These are phyloP conservation scores for Platyrinchus mystaceus DNA, from an alignment of 2,797 vertebrate genomes.

Conservation along the genomic window DNA sequence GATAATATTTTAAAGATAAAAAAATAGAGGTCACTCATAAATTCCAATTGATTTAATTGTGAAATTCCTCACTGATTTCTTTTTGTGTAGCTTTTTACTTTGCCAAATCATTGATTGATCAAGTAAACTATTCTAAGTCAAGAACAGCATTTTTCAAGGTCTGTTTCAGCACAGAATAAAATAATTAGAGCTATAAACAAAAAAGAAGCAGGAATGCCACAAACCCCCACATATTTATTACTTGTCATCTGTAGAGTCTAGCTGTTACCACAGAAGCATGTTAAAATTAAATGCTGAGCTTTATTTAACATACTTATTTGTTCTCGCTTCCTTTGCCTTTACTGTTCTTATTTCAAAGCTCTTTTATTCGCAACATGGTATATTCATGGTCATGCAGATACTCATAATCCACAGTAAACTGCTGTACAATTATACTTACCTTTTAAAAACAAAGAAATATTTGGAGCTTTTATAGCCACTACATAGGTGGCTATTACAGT, in stretches of 20 bases:
- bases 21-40: background rate
- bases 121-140: conserved; percentile 36
- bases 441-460: conserved; percentile 16
- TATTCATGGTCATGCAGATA: conserved; percentile 5
- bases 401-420: background rate
- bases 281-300: conserved; percentile 53
- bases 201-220: conserved; percentile 24
- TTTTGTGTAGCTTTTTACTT: conserved; percentile 16
- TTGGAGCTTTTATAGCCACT: conserved; percentile 7
- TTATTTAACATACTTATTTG: conserved; percentile 21
- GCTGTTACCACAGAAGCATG: conserved; percentile 24
- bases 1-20: background rate
- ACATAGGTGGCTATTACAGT: background rate
- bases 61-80: background rate
- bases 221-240: conserved; percentile 56
- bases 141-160: conserved; percentile 46
- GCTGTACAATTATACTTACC: background rate
- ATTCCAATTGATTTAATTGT: background rate
- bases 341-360: conserved; percentile 7
- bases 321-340: conserved; percentile 14
- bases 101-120: background rate
- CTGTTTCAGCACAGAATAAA: conserved; percentile 54
- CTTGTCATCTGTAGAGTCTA: conserved; percentile 51
- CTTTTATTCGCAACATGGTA: background rate
- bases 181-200: conserved; percentile 59